Base-by-base conservation (phyloP, 2,888 invertebrate genomes). In the Molorchus minor region DNA sequence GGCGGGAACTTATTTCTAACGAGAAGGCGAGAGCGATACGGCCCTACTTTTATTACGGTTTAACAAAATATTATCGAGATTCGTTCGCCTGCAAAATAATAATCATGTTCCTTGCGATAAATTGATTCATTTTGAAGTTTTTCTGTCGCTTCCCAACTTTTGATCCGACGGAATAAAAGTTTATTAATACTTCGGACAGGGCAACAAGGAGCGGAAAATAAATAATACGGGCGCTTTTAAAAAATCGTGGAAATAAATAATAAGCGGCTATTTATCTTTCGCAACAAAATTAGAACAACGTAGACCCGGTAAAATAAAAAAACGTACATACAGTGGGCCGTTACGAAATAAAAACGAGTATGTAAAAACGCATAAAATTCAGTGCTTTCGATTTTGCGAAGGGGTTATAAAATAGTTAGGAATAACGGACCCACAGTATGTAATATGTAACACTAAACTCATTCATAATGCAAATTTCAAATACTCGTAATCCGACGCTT, bases 61-160 rank as follows among this genome's bases (percentile, higher is more conserved):
- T 69, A 69, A 71, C 69, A 70, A 70, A 72, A 70, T 71, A 66
- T 68, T 64, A 70, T 66, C 62, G 25, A 58, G 38, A 54, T 63
- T 49, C 49, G 25, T 49, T 49, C 56, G 53, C 56, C 53, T 58
- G 58, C 63, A 58, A 64, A 64, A 64, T 61, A 56, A 64, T 61
- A 58, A 53, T 53, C 55, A 36, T 38, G 46, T 40, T 56, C 45
- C 20, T 33, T 29, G 36, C 15, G 45, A 36, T 21, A 20, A 46
- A 36, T 38, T 36, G 45, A 46, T 56, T 45, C 41, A 33, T 33
- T 53, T 41, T 41, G 17, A 53, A 53, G 43, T 53, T 53, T 53
- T 41, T n/a, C n/a, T 53, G 43, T 19, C 33, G 13, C 13, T 16
- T n/a, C 33, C 10, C 16, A 7, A 20, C 53, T 43, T 21, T 36